Evolutionary conservation across 2,797 vertebrate genomes (phyloP).

Genomic region (Callimico goeldii): DNA sequence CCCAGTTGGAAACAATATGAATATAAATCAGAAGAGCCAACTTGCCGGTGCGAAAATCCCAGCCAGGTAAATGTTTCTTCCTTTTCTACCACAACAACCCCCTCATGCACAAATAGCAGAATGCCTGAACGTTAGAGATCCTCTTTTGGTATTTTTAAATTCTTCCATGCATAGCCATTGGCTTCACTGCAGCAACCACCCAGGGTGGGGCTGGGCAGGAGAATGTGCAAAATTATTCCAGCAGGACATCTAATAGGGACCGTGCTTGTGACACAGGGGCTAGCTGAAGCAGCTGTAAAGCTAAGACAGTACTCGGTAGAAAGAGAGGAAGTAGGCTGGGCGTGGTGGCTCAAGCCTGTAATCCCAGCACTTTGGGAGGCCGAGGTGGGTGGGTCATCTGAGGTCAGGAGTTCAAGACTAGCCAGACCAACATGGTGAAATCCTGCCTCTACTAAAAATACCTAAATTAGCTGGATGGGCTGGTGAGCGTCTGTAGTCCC

Average conservation of each 20-base stretch:
- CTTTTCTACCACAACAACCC: background rate
- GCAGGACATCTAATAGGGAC: background rate
- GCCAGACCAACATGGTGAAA: too few species aligned
- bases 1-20: slow-evolving; percentile 53
- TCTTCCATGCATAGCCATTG: background rate
- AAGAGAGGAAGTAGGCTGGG: background rate
- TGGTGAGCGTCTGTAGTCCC: background rate
- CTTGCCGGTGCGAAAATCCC: slow-evolving; percentile 34
- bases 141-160: slow-evolving; percentile 9
- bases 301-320: background rate
- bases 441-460: too few species aligned
- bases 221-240: background rate
- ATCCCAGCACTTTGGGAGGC: background rate
- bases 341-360: background rate
- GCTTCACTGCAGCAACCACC: background rate
- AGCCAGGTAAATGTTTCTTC: slow-evolving; percentile 21
- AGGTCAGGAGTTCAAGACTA: too few species aligned
- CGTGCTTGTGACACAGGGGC: background rate
- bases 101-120: background rate
- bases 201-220: background rate
- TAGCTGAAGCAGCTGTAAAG: background rate
- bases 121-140: background rate
- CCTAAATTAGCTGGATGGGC: too few species aligned
- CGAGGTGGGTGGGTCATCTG: too few species aligned
- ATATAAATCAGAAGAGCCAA: slow-evolving; percentile 53